Base-by-base conservation (phyloP, 2,888 invertebrate genomes). In the Cantharis lateralis region DNA sequence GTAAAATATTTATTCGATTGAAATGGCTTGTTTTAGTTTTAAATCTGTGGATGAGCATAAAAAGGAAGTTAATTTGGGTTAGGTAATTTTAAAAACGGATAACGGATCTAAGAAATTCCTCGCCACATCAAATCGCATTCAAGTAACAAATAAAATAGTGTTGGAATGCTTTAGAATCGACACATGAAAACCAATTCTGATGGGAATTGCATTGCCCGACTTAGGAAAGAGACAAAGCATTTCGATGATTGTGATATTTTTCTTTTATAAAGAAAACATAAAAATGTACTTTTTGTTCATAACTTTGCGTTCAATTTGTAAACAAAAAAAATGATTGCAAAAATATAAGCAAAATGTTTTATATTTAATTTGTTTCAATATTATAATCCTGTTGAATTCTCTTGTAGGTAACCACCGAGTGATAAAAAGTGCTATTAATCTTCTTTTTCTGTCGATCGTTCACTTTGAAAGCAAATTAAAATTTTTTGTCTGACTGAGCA, bases 111-210 rank as follows among this genome's bases (percentile, higher is more conserved):
- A 13, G 71, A 63, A 71, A 63, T 62, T 24, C 62, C 71, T 66
- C 24, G 20, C 26, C 26, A 26, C 62, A 71, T 71, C 71, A 62
- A 71, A 71, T 62, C 71, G 26, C 20, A 62, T 26, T 62, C 71
- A 71, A 24, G 71, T 71, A 62, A 71, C 71, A 71, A 71, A 71
- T 71, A 71, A 71, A 71, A 71, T 26, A 28, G 71, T 63, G 63
- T 71, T 32, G 63, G 71, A 71, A 71, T 71, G 71, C 32, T 71
- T 71, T 71, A 71, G 63, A 71, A 71, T 71, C 71, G 71, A 71
- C 71, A 71, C 64, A 71, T 71, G 64, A 64, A 71, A 71, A 71
- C 71, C 71, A 71, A 71, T 71, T 28, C 71, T 71, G 71, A 64
- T 71, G 71, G 71, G 71, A 71, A 71, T 71, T 71, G 64, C 71